These are phyloP conservation scores for Acanthoscelides obtectus DNA, from an alignment of 2,888 invertebrate species.

Conservation along the genomic window DNA sequence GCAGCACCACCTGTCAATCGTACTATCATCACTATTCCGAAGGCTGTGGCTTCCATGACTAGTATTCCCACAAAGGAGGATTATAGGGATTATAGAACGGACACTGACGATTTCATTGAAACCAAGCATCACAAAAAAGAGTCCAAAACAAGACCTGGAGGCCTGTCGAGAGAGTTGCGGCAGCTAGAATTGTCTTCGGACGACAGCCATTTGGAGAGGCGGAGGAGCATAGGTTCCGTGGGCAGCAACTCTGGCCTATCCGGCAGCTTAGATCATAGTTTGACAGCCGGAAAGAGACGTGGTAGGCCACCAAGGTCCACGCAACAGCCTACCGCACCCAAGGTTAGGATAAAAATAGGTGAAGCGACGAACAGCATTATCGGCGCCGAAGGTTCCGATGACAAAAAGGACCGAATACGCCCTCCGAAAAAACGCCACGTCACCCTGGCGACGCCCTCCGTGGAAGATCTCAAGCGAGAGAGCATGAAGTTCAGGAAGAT, in stretches of 20 bases:
- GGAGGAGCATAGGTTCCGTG: slow-evolving; percentile 49
- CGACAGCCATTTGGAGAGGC: slow-evolving; percentile 50
- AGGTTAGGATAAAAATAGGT: slow-evolving; percentile 70
- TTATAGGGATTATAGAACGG: slow-evolving; percentile 57
- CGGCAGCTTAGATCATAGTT: slow-evolving; percentile 13
- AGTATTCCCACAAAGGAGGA: slow-evolving; percentile 82
- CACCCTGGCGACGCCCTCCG: slow-evolving; percentile 57
- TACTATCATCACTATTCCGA: slow-evolving; percentile 77
- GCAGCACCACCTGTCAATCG: slow-evolving; percentile 59
- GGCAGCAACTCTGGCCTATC: slow-evolving; percentile 40
- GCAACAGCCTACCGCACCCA: slow-evolving; percentile 34
- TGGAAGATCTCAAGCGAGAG: slow-evolving; percentile 77
- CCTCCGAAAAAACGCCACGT: slow-evolving; percentile 80
- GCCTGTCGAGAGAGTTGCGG: slow-evolving; percentile 57
- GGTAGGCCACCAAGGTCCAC: slow-evolving; percentile 43
- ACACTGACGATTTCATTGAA: slow-evolving; percentile 51
- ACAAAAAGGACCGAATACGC: slow-evolving; percentile 53
- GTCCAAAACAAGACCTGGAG: slow-evolving; percentile 50
- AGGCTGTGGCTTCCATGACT: slow-evolving; percentile 85
- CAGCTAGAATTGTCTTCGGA: slow-evolving; percentile 60
- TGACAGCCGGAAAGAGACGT: slow-evolving; percentile 38
- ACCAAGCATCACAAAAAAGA: slow-evolving; percentile 64
- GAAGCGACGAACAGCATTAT: slow-evolving; percentile 51
- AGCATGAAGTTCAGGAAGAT: slow-evolving; percentile 82
- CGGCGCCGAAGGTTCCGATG: slow-evolving; percentile 44